Evolutionary conservation across 2,888 invertebrate species (phyloP).

Genomic region (Clitarchus hookeri): DNA sequence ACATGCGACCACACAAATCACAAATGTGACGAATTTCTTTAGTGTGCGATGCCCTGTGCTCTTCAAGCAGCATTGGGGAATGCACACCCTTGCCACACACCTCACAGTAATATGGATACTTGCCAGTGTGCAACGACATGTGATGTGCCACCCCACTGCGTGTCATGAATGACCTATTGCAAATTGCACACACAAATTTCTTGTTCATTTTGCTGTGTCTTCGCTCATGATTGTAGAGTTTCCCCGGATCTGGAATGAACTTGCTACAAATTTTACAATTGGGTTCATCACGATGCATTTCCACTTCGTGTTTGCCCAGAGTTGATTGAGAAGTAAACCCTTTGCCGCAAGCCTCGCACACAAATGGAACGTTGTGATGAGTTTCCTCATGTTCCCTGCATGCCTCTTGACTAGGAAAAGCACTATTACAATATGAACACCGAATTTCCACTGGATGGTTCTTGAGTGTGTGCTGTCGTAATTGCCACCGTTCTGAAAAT

Average conservation of each 20-base stretch:
- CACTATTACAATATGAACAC: constrained; percentile 37
- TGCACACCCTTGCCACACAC: constrained; percentile 44
- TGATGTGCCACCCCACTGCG: constrained; percentile 43
- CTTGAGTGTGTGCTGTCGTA: constrained; percentile 34
- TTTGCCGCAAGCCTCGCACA: constrained; percentile 41
- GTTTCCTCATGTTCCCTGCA: constrained; percentile 35
- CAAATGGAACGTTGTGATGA: constrained; percentile 34
- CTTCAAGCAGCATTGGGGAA: constrained; percentile 40
- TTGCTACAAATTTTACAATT: constrained; percentile 42
- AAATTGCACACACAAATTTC: constrained; percentile 37
- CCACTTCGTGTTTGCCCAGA: constrained; percentile 37
- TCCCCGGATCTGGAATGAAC: constrained; percentile 33
- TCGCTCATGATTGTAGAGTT: constrained; percentile 41
- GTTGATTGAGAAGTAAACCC: constrained; percentile 35
- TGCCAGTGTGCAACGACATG: constrained; percentile 44
- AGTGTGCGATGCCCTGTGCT: constrained; percentile 44
- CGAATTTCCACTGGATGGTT: constrained; percentile 32
- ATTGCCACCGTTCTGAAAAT: constrained; percentile 32
- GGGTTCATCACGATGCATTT: constrained; percentile 38
- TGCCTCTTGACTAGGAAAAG: constrained; percentile 33
- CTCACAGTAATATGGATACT: constrained; percentile 43
- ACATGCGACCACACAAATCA: constrained; percentile 44
- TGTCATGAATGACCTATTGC: constrained; percentile 40
- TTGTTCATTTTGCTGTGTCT: constrained; percentile 37
- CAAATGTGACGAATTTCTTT: constrained; percentile 45